Percentiles rank a stretch among this genome's conserved stretches.
Evolutionary conservation across 2,888 invertebrate species (phyloP).

Genomic region (Drosophila monieri): DNA sequence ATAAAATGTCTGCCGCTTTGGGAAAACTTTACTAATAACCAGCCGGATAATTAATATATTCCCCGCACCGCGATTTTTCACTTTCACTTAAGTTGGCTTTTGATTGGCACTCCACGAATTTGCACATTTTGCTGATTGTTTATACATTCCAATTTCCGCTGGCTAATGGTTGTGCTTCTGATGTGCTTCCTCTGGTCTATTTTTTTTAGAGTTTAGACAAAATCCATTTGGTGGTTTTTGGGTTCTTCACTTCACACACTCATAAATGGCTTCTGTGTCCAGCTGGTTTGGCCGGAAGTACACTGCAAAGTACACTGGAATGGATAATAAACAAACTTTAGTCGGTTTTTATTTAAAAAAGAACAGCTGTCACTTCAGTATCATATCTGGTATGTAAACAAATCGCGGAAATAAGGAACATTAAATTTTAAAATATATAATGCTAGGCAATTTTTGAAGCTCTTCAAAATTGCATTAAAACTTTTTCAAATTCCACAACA

Average conservation of each 20-base stretch:
- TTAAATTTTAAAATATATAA: not conserved
- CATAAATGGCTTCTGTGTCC: constrained; percentile 49
- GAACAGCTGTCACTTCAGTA: constrained; percentile 20
- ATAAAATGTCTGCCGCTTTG: constrained; percentile 50
- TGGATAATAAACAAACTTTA: constrained; percentile 58
- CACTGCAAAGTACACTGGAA: constrained; percentile 60
- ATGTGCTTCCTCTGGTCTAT: constrained; percentile 22
- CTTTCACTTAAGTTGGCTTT: constrained; percentile 49
- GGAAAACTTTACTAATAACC: constrained; percentile 43
- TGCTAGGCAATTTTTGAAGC: too few relatives aligned
- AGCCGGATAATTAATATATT: constrained; percentile 71
- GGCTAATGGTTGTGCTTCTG: constrained; percentile 34
- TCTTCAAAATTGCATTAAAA: not conserved
- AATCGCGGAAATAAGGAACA: not conserved
- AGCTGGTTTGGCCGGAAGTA: constrained; percentile 71
- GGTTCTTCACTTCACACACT: constrained; percentile 11
- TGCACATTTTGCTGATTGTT: constrained; percentile 52
- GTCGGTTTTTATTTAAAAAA: constrained; percentile 41
- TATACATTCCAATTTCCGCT: constrained; percentile 58
- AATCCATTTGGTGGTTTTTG: constrained; percentile 32
- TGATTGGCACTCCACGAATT: constrained; percentile 53
- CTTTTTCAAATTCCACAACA: not conserved
- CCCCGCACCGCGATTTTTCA: constrained; percentile 38
- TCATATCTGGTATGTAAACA: constrained; percentile 37
- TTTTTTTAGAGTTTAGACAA: constrained; percentile 12